These are phyloP conservation scores for Phataginus tricuspis DNA, from an alignment of 2,797 vertebrate species.

Conservation along the genomic window DNA sequence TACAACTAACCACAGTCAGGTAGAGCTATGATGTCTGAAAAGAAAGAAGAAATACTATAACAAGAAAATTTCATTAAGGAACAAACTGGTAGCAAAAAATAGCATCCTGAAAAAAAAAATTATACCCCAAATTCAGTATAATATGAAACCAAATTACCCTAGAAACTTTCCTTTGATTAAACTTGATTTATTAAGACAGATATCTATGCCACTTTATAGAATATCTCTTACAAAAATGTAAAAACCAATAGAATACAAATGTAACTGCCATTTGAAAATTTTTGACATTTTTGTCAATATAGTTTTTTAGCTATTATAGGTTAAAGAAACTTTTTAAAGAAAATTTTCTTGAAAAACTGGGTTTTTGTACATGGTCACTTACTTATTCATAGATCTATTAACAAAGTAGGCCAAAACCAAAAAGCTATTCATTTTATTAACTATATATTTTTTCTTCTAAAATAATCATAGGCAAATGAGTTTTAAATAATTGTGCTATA, in stretches of 20 bases:
- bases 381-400: not conserved
- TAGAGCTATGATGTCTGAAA: not conserved
- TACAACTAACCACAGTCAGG: not conserved
- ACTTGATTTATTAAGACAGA: not conserved
- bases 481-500: conserved; percentile 14
- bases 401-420: not conserved
- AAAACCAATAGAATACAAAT: not conserved
- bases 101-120: not conserved
- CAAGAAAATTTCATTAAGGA: not conserved
- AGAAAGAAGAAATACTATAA: not conserved
- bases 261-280: not conserved
- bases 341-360: not conserved
- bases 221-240: not conserved
- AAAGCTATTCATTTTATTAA: not conserved
- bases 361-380: not conserved
- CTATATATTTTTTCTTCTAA: not conserved
- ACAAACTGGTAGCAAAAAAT: not conserved
- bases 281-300: not conserved
- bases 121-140: not conserved
- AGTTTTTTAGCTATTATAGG: not conserved
- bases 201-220: not conserved
- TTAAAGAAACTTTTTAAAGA: not conserved
- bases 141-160: not conserved
- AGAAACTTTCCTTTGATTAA: not conserved
- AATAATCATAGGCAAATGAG: not conserved